Evolutionary conservation across 2,888 invertebrate species (phyloP), one percentile per base, ranked within the genome.

Genomic region (Callimorpha dominula): DNA sequence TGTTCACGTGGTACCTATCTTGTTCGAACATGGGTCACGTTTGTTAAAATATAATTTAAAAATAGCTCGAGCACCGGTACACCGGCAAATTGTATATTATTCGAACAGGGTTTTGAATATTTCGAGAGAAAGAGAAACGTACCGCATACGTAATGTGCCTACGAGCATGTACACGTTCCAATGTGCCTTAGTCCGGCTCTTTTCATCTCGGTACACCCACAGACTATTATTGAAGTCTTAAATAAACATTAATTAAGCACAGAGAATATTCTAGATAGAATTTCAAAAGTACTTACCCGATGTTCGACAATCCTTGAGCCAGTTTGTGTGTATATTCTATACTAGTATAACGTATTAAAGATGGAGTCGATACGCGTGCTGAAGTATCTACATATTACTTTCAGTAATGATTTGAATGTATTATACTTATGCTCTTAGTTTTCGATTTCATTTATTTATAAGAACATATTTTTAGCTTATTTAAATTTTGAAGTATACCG

Each of bases 41-140:
- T 60, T 60, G 31, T 60, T 7, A 14, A 86, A 85, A 85, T 85
- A 79, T 80, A 85, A 83, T 81, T 85, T 83, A 46, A 82, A 84
- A 82, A 81, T 81, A 82, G 74, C 74, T 81, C 75, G 73, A 74
- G 75, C 80, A 73, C 73, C 77, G 71, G 43, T 69, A 69, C 64
- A 75, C 70, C 20, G 71, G 66, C 11, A 78, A 72, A 81, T 77
- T 78, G 75, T 76, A 63, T 76, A 79, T 76, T 79, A 81, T 80
- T 81, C 62, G 73, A 42, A 73, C 63, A 77, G 60, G 62, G 69
- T 77, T 82, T 77, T 75, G 74, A 78, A 15, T 65, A 50, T 50
- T 65, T 65, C 6, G 40, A 65, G 11, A 50, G 50, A 17, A 65
- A 9, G 15, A 14, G 65, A 46, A 46, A 65, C 64, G 65, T 62